Percentiles rank a stretch among this genome's conserved stretches.
phyloP scores from a whole-genome alignment of 2,113 vertebrate species.

The Solenodon paradoxus region DNA sequence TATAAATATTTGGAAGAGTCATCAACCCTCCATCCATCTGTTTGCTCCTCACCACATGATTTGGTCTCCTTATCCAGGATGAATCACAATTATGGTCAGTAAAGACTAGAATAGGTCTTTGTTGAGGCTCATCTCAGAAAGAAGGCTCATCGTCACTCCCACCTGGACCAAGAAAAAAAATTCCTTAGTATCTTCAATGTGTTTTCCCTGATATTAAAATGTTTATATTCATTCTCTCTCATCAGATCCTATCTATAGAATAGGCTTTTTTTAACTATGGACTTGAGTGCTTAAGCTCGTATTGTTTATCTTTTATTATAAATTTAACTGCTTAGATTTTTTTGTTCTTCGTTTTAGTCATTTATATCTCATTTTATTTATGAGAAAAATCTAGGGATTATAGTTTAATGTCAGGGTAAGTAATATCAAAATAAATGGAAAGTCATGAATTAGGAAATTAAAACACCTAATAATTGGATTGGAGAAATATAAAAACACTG shows the following conservation, averaged over 20 bases:
- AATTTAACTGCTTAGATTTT: background rate
- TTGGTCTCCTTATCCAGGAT: background rate
- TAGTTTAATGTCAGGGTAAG: constrained; percentile 47
- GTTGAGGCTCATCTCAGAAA: background rate
- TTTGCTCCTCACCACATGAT: background rate
- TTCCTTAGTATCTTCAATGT: background rate
- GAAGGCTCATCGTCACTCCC: background rate
- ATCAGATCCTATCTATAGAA: background rate
- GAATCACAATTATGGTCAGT: background rate
- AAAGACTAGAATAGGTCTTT: fast-evolving
- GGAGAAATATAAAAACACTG: constrained; percentile 53
- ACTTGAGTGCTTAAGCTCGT: background rate
- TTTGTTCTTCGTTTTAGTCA: constrained; percentile 47
- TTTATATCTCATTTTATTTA: constrained; percentile 52
- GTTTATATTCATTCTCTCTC: background rate
- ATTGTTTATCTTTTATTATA: constrained; percentile 8
- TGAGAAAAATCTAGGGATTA: constrained; percentile 64
- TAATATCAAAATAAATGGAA: constrained; percentile 71
- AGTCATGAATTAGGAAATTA: constrained; percentile 47
- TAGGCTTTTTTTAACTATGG: background rate
- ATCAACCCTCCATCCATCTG: background rate
- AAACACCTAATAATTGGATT: constrained; percentile 70
- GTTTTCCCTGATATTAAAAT: background rate
- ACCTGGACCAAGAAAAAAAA: background rate
- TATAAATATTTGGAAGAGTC: background rate